A percentile compares a stretch with the other conserved stretches of the same genome.
These are phyloP conservation scores for Uromys caudimaculatus DNA, from an alignment of 2,797 vertebrate species.

Conservation along the genomic window DNA sequence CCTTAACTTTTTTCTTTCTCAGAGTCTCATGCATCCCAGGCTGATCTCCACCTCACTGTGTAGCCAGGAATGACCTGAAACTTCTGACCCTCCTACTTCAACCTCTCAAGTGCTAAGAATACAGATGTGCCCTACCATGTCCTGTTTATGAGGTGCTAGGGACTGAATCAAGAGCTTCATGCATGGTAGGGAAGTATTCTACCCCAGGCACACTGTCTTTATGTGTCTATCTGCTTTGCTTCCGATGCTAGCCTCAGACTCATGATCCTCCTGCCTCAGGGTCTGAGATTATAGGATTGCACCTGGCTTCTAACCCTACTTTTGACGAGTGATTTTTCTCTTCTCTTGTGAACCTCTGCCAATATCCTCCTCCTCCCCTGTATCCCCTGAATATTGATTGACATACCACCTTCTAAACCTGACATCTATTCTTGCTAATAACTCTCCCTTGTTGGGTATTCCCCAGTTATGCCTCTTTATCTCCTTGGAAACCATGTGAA, in stretches of 20 bases:
- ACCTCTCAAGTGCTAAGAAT: neutral
- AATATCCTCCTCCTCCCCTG: neutral
- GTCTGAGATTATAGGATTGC: neutral
- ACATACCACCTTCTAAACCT: slow-evolving; percentile 15
- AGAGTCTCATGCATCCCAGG: neutral
- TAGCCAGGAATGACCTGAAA: neutral
- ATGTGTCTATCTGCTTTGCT: neutral
- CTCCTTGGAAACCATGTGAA: slow-evolving; percentile 71
- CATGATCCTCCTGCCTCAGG: neutral
- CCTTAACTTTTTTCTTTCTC: neutral
- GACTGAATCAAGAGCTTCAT: neutral
- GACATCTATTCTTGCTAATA: slow-evolving; percentile 46
- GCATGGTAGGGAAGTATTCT: neutral
- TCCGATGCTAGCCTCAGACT: neutral
- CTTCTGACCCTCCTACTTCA: neutral
- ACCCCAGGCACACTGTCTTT: neutral
- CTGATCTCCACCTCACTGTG: neutral
- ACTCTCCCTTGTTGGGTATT: slow-evolving; percentile 1
- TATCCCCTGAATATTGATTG: slow-evolving; percentile 47
- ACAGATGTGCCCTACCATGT: too few relatives aligned
- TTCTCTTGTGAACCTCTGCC: neutral
- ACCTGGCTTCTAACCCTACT: neutral
- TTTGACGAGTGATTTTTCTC: neutral
- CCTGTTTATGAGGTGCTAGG: neutral
- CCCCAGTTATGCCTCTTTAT: slow-evolving; percentile 18